Evolutionary conservation across 2,113 vertebrate species (phyloP).

Genomic region (Cromileptes altivelis): DNA sequence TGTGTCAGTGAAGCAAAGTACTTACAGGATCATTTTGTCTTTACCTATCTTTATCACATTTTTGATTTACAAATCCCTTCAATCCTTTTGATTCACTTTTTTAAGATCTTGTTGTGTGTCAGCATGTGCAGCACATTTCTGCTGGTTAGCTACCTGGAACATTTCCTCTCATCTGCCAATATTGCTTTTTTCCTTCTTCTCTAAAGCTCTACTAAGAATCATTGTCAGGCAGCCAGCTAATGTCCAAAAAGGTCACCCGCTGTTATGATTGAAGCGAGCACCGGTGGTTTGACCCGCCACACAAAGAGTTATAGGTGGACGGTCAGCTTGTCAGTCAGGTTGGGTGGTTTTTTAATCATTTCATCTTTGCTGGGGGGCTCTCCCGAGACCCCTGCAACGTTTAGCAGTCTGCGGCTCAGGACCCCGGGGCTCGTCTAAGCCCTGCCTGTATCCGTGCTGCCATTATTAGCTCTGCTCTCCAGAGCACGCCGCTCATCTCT

Average conservation of each 20-base stretch:
- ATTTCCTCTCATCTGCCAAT: slow-evolving; percentile 37
- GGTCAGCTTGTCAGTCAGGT: slow-evolving; percentile 84
- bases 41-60: slow-evolving; percentile 33
- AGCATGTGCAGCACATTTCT: slow-evolving; percentile 23
- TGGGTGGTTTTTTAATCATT: slow-evolving; percentile 98
- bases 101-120: background rate
- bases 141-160: slow-evolving; percentile 41
- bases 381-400: slow-evolving; percentile 92
- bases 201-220: slow-evolving; percentile 49
- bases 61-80: slow-evolving; percentile 42
- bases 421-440: slow-evolving; percentile 95
- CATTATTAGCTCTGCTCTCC: slow-evolving; percentile 99
- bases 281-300: slow-evolving; percentile 68
- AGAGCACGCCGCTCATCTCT: slow-evolving; percentile 92
- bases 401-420: slow-evolving; percentile 97
- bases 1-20: slow-evolving; percentile 46
- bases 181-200: slow-evolving; percentile 22
- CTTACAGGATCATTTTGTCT: slow-evolving; percentile 35
- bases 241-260: slow-evolving; percentile 69
- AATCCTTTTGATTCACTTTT: slow-evolving; percentile 30
- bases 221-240: slow-evolving; percentile 57
- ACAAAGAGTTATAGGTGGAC: slow-evolving; percentile 72
- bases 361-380: slow-evolving; percentile 92
- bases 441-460: slow-evolving; percentile 93
- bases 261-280: slow-evolving; percentile 69